Conservation (phyloP, 1,140 invertebrate genomes). For the Drosophila guanche region DNA sequence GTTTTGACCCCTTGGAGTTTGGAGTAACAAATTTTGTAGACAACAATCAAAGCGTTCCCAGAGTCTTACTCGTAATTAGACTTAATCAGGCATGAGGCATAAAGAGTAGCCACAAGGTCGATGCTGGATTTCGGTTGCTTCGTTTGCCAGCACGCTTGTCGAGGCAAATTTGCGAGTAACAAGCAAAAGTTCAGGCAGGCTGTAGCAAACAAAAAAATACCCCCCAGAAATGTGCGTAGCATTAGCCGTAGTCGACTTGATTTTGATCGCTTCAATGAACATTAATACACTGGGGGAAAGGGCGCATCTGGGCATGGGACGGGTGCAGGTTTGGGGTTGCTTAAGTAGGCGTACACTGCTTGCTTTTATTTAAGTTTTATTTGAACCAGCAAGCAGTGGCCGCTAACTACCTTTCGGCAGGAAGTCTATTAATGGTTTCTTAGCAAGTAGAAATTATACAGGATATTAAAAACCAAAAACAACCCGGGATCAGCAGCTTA, state of each 20-base stretch:
- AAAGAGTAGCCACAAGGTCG: no score
- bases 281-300: conserved; percentile 63
- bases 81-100: no score
- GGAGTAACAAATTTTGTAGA: no score
- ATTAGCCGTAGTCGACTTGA: conserved; percentile 81
- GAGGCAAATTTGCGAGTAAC: conserved; percentile 78
- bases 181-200: conserved; percentile 71
- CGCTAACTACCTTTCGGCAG: conserved; percentile 18
- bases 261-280: conserved; percentile 82
- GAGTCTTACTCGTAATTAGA: no score
- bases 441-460: conserved; percentile 15
- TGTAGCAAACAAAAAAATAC: conserved; percentile 33
- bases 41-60: no score
- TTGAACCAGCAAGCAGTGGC: conserved; percentile 36
- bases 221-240: conserved; percentile 69
- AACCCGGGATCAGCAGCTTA: no score
- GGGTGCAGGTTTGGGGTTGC: conserved; percentile 11
- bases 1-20: no score
- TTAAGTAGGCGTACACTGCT: conserved; percentile 76
- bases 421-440: conserved; percentile 23
- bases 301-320: no score
- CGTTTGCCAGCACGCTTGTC: conserved; percentile 43
- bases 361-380: conserved; percentile 77
- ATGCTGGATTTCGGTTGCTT: not conserved
- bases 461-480: not conserved